These are phyloP conservation scores for Aphaenogaster floridana DNA, from an alignment of 1,140 invertebrate genomes.

Conservation along the genomic window DNA sequence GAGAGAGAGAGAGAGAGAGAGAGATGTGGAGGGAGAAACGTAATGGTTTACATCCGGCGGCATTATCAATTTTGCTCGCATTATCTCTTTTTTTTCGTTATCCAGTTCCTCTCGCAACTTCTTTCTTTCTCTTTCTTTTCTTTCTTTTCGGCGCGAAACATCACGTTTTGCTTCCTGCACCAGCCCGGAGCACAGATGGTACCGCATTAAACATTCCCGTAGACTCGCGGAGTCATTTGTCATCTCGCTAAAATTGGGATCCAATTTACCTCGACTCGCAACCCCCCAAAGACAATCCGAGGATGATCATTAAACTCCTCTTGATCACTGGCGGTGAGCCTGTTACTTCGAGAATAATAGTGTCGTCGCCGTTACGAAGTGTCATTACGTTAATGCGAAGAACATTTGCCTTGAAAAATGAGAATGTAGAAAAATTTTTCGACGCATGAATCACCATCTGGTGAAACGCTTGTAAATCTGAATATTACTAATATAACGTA, in stretches of 20 bases:
- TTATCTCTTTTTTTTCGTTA: slow-evolving; percentile 70
- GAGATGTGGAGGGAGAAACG: slow-evolving; percentile 38
- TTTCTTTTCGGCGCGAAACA: slow-evolving; percentile 40
- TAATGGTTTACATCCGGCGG: slow-evolving; percentile 81
- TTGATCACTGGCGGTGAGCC: slow-evolving; percentile 67
- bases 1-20: slow-evolving; percentile 21
- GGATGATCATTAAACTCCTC: slow-evolving; percentile 71
- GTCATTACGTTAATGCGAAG: slow-evolving; percentile 64
- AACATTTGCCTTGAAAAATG: slow-evolving; percentile 54
- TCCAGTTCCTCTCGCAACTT: slow-evolving; percentile 45
- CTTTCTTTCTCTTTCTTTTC: slow-evolving; percentile 21
- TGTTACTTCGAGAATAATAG: slow-evolving; percentile 39
- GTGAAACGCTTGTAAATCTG: slow-evolving; percentile 23
- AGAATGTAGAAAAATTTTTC: slow-evolving; percentile 66
- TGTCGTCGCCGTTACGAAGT: slow-evolving; percentile 62
- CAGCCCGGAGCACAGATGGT: slow-evolving; percentile 74
- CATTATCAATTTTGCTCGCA: slow-evolving; percentile 82
- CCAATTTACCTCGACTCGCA: slow-evolving; percentile 64
- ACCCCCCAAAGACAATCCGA: slow-evolving; percentile 72
- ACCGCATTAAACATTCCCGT: slow-evolving; percentile 75
- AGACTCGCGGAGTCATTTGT: slow-evolving; percentile 76
- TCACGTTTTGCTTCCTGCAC: slow-evolving; percentile 72
- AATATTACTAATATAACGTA: neutral
- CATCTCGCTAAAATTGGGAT: slow-evolving; percentile 75
- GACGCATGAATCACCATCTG: slow-evolving; percentile 47